Evolutionary conservation across 2,113 vertebrate species (phyloP).

Genomic region (Calonectris borealis): DNA sequence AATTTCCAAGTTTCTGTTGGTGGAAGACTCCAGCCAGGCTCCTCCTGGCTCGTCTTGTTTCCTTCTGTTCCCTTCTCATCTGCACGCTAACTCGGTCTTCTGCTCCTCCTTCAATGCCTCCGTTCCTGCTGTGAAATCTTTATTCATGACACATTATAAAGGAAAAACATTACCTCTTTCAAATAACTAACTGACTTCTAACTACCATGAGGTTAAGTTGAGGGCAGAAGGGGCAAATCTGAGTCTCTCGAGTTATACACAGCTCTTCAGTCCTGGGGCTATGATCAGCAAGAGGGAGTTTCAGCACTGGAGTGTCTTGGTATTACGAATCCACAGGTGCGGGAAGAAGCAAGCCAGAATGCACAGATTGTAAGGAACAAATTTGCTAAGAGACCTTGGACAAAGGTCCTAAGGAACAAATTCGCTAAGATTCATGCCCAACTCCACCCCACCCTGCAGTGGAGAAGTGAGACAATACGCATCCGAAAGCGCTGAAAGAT

Average conservation of each 20-base stretch:
- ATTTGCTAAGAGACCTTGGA: neutral
- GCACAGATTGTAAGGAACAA: neutral
- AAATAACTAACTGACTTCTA: neutral
- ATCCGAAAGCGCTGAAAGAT: neutral
- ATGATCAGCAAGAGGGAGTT: neutral
- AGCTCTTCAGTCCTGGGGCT: neutral
- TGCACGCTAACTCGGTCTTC: neutral
- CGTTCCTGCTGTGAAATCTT: neutral
- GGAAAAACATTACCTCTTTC: neutral
- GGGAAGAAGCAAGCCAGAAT: neutral
- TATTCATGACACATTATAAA: neutral
- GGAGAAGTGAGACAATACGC: neutral
- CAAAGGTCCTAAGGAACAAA: neutral
- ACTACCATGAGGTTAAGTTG: neutral
- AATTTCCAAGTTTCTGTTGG: neutral
- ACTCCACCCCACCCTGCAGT: neutral
- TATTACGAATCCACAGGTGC: neutral
- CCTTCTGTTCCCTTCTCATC: neutral
- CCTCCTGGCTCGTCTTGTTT: neutral
- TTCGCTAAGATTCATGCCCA: neutral
- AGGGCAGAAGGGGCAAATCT: neutral
- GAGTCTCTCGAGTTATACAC: neutral
- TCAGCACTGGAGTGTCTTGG: neutral
- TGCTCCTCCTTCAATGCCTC: neutral
- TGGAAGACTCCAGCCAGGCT: constrained; percentile 9